phyloP scores from a whole-genome alignment of 2,113 vertebrate species.

The Acinonyx jubatus region DNA sequence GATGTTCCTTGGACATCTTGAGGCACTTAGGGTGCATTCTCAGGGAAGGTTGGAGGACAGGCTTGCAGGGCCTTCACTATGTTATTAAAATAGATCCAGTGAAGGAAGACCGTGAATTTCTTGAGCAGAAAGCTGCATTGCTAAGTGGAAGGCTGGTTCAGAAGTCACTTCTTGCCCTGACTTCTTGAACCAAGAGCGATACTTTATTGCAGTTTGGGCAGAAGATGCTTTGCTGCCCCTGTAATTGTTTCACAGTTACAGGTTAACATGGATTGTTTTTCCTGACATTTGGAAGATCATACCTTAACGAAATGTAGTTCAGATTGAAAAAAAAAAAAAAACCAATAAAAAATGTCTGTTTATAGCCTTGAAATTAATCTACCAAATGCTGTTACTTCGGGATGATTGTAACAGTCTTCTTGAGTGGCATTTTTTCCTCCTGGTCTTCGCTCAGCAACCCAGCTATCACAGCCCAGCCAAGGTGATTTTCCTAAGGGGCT shows the following conservation, averaged over 20 bases:
- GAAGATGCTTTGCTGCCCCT: neutral
- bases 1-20: constrained; percentile 67
- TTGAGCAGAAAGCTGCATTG: neutral
- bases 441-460: neutral
- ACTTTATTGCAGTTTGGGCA: constrained; percentile 49
- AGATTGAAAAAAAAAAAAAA: neutral
- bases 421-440: neutral
- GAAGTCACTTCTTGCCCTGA: constrained; percentile 41
- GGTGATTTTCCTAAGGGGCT: neutral
- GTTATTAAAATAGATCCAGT: constrained; percentile 58
- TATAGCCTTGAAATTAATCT: neutral
- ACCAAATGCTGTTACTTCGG: neutral
- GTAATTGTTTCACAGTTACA: constrained; percentile 21
- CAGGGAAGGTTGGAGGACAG: neutral
- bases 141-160: constrained; percentile 36
- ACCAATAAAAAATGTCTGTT: neutral
- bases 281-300: constrained; percentile 72
- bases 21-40: constrained; percentile 57
- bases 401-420: neutral
- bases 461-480: neutral
- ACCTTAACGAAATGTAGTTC: constrained; percentile 34
- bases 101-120: constrained; percentile 18
- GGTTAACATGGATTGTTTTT: neutral
- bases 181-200: constrained; percentile 57
- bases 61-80: constrained; percentile 58